Evolutionary conservation across 2,888 invertebrate genomes (phyloP).

Genomic region (Clivina fossor): DNA sequence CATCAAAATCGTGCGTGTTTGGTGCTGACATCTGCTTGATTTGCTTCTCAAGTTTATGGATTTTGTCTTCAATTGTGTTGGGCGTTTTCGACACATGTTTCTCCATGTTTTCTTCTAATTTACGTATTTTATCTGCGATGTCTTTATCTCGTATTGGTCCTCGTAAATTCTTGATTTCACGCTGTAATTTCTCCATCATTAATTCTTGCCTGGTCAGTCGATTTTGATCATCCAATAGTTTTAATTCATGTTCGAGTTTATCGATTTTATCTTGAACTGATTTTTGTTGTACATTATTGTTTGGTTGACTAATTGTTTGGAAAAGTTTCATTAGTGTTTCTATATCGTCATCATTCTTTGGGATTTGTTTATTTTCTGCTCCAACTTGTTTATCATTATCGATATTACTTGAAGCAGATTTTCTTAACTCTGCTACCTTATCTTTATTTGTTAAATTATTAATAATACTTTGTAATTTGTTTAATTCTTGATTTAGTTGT

Average conservation of each 20-base stretch:
- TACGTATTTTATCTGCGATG: not conserved
- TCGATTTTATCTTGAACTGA: no score
- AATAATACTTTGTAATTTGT: conserved; percentile 15
- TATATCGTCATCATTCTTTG: conserved; percentile 14
- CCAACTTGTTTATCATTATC: not conserved
- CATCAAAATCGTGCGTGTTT: conserved; percentile 3
- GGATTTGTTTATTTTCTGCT: not conserved
- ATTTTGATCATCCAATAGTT: conserved; percentile 12
- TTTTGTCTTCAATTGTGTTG: not conserved
- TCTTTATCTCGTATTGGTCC: not conserved
- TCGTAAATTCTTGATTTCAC: conserved; percentile 1
- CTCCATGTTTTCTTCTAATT: conserved; percentile 9
- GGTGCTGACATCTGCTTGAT: conserved; percentile 11
- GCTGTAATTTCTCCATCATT: conserved; percentile 3
- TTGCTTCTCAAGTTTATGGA: conserved; percentile 12
- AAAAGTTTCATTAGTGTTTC: conserved; percentile 18
- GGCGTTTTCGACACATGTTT: not conserved
- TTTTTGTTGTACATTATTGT: conserved; percentile 13
- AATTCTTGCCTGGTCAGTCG: conserved; percentile 11
- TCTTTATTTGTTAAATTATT: conserved; percentile 19
- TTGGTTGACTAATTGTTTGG: conserved; percentile 3
- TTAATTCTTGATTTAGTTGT: conserved; percentile 11
- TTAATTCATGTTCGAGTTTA: conserved; percentile 19
- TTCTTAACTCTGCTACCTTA: conserved; percentile 8
- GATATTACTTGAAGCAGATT: not conserved